These are phyloP conservation scores for Nesidiocoris tenuis DNA, from an alignment of 2,888 invertebrate species.

Conservation along the genomic window DNA sequence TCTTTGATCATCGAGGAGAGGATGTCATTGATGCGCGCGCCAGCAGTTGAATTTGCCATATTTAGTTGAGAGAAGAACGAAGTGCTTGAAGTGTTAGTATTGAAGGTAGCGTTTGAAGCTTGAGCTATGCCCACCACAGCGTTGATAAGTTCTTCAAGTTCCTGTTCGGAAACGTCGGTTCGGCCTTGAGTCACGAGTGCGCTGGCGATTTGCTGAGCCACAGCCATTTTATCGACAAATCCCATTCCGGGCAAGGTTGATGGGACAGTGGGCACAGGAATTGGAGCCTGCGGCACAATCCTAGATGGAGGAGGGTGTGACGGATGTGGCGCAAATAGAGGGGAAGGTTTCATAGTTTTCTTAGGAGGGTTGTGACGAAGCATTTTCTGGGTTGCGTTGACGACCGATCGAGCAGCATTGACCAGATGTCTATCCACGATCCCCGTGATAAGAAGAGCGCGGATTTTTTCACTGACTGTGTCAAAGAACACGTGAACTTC, in stretches of 20 bases:
- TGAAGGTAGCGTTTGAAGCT: slow-evolving; percentile 53
- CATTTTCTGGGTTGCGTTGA: slow-evolving; percentile 70
- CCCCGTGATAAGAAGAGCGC: slow-evolving; percentile 72
- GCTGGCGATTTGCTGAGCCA: slow-evolving; percentile 78
- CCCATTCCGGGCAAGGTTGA: slow-evolving; percentile 69
- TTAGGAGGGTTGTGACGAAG: slow-evolving; percentile 66
- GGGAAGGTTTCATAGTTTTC: not conserved
- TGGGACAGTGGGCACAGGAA: not conserved
- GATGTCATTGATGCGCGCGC: slow-evolving; percentile 44
- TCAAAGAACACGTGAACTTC: slow-evolving; percentile 76
- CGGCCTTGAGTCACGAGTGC: slow-evolving; percentile 77
- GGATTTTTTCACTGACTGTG: slow-evolving; percentile 81
- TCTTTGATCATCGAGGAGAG: slow-evolving; percentile 40
- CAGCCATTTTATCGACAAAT: slow-evolving; percentile 73
- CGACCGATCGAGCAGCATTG: slow-evolving; percentile 70
- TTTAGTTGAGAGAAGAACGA: slow-evolving; percentile 43
- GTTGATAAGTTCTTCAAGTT: slow-evolving; percentile 75
- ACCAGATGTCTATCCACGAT: slow-evolving; percentile 65
- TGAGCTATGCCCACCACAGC: slow-evolving; percentile 73
- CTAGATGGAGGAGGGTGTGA: not conserved
- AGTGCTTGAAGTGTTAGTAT: slow-evolving; percentile 48
- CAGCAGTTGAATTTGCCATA: slow-evolving; percentile 47
- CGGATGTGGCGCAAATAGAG: not conserved
- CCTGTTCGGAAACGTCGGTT: slow-evolving; percentile 75
- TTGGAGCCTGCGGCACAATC: not conserved